Evolutionary conservation across 2,888 invertebrate species (phyloP).

Genomic region (Aleiodes testaceus): DNA sequence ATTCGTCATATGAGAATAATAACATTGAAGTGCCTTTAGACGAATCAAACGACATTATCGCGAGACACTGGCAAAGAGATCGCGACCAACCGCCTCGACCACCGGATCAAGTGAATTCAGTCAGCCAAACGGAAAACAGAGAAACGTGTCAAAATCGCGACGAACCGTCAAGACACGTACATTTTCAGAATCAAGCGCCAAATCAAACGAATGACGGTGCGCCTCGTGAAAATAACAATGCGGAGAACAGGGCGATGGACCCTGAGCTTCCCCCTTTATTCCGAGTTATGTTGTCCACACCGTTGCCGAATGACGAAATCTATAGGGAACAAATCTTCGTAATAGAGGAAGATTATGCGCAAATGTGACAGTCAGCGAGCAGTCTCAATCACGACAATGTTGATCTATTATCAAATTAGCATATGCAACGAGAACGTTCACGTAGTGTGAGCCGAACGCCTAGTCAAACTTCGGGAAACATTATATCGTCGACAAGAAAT

Average conservation of each 20-base stretch:
- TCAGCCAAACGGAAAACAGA: neutral
- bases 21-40: neutral
- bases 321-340: conserved; percentile 20
- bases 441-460: conserved; percentile 19
- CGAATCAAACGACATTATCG: conserved; percentile 14
- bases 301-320: conserved; percentile 11
- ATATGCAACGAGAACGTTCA: neutral
- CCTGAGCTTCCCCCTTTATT: conserved; percentile 7
- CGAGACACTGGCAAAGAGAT: conserved; percentile 9
- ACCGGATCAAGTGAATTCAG: neutral
- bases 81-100: neutral
- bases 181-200: neutral
- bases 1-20: too few species aligned
- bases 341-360: conserved; percentile 27
- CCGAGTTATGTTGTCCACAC: conserved; percentile 18
- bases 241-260: neutral
- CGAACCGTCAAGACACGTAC: conserved; percentile 3
- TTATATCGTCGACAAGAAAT: neutral
- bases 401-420: neutral
- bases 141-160: neutral
- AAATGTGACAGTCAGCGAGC: conserved; percentile 8
- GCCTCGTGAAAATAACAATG: neutral
- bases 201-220: neutral
- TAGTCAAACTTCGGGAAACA: neutral
- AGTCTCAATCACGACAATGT: neutral